phyloP scores from a whole-genome alignment of 2,888 invertebrate species.

The Bimastos eiseni region DNA sequence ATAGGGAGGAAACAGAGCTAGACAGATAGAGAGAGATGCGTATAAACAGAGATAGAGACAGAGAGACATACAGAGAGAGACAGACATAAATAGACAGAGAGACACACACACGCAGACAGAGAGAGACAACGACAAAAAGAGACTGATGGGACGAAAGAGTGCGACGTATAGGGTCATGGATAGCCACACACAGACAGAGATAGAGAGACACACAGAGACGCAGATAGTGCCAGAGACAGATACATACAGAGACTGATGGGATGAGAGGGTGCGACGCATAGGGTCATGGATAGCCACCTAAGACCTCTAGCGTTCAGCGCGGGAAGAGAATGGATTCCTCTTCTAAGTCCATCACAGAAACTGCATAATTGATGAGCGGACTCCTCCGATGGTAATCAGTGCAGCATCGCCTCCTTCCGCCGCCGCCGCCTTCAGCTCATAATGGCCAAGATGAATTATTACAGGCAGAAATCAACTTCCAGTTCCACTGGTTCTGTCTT shows the following conservation, averaged over 20 bases:
- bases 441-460: background rate
- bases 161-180: background rate
- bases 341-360: background rate
- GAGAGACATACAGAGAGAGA: background rate
- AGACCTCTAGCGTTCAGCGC: background rate
- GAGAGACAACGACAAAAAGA: background rate
- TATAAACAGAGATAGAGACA: background rate
- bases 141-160: background rate
- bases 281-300: background rate
- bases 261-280: background rate
- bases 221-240: background rate
- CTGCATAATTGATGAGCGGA: background rate
- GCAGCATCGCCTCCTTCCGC: background rate
- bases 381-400: background rate
- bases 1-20: background rate
- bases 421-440: background rate
- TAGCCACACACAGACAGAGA: background rate
- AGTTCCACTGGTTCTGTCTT: background rate
- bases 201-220: background rate
- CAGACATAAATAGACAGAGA: background rate
- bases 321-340: background rate
- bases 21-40: background rate
- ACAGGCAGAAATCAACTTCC: slow-evolving; percentile 1
- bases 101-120: background rate
- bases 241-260: background rate